Percentiles rank a stretch among this genome's conserved stretches.
phyloP scores from a whole-genome alignment of 2,797 vertebrate species.

The Natrix natrix region DNA sequence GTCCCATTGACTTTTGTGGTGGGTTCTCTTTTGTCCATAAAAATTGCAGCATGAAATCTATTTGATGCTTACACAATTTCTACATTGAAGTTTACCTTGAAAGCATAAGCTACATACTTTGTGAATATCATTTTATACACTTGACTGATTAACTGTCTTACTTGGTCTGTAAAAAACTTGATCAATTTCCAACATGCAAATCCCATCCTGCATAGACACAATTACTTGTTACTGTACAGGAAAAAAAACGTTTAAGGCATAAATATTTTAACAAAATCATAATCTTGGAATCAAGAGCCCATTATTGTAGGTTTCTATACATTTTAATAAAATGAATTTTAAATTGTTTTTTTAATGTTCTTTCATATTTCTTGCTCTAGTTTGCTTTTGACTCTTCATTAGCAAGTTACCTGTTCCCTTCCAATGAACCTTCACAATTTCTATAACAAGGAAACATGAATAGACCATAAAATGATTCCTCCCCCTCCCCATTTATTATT shows the following conservation, averaged over 20 bases:
- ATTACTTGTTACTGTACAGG: neutral
- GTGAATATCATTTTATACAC: neutral
- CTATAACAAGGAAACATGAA: neutral
- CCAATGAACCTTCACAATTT: neutral
- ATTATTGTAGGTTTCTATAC: neutral
- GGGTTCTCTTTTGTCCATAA: neutral
- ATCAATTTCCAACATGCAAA: neutral
- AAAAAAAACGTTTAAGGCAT: neutral
- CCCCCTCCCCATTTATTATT: constrained; percentile 31
- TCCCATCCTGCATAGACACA: neutral
- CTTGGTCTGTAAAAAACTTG: neutral
- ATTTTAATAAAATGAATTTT: neutral
- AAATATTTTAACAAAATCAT: neutral
- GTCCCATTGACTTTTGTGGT: neutral
- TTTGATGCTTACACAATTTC: neutral
- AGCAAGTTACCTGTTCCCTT: neutral
- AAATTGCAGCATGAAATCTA: neutral
- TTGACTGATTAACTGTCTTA: neutral
- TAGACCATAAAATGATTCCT: constrained; percentile 2
- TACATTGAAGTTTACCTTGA: neutral
- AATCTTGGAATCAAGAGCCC: neutral
- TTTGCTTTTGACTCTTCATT: neutral
- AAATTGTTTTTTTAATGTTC: neutral
- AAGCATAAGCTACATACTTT: neutral
- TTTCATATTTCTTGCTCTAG: neutral